These are phyloP conservation scores for Lonchura striata DNA, from an alignment of 2,113 vertebrate genomes.

Conservation along the genomic window DNA sequence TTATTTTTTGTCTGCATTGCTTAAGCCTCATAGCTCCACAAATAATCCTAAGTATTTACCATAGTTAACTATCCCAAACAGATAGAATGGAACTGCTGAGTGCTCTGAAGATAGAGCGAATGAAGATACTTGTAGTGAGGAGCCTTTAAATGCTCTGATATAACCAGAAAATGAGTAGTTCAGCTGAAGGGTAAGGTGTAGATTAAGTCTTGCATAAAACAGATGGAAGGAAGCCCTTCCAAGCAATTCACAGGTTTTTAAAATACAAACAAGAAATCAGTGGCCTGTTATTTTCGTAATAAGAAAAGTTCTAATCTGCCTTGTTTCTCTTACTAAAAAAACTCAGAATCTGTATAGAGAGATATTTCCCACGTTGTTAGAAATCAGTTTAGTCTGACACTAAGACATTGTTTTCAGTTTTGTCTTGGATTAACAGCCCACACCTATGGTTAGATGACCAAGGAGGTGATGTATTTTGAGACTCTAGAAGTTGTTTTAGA, in stretches of 20 bases:
- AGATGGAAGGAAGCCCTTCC: not conserved
- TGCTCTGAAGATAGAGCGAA: not conserved
- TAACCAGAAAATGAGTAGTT: not conserved
- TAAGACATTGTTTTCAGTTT: not conserved
- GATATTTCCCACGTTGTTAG: not conserved
- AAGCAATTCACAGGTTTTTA: not conserved
- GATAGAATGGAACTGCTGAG: not conserved
- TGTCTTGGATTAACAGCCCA: not conserved
- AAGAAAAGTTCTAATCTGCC: not conserved
- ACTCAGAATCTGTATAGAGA: not conserved
- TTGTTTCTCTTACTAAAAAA: not conserved
- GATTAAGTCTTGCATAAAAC: not conserved
- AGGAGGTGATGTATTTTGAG: not conserved
- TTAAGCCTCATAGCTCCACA: not conserved
- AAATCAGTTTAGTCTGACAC: not conserved
- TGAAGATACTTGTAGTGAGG: not conserved
- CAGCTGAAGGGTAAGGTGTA: not conserved
- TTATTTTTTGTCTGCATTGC: not conserved
- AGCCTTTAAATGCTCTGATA: not conserved
- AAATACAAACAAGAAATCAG: not conserved
- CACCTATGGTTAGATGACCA: rapidly evolving
- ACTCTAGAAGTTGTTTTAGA: not conserved
- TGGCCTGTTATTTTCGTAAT: not conserved
- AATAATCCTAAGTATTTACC: not conserved
- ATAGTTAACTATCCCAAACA: not conserved